These are phyloP conservation scores for Girardia tigrina DNA, from an alignment of 2,888 invertebrate species.

Conservation along the genomic window DNA sequence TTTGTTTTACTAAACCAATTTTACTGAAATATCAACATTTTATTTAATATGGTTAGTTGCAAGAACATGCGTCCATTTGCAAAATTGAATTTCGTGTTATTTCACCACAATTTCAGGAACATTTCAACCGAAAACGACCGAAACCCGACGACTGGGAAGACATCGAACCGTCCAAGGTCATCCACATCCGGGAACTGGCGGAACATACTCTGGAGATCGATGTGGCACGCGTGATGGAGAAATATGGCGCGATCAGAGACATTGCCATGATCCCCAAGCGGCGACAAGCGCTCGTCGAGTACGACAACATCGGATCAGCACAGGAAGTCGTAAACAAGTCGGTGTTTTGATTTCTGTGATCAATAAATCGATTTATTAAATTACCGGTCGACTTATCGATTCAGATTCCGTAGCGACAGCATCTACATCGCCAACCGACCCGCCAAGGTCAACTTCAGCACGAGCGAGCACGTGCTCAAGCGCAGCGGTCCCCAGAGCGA, in stretches of 20 bases:
- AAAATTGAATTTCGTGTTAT: too few species aligned
- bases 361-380: not conserved
- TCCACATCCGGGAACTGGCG: conserved; percentile 51
- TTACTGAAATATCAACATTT: not conserved
- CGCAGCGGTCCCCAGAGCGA: conserved; percentile 39
- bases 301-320: conserved; percentile 40
- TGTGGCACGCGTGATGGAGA: conserved; percentile 51
- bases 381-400: not conserved
- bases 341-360: not conserved
- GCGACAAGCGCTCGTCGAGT: conserved; percentile 48
- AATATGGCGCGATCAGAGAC: conserved; percentile 51
- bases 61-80: too few species aligned
- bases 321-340: conserved; percentile 30
- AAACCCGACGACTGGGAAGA: conserved; percentile 31
- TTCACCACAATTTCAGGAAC: not conserved
- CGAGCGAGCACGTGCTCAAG: conserved; percentile 30
- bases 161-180: conserved; percentile 49
- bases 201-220: conserved; percentile 51
- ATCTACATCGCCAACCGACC: conserved; percentile 24
- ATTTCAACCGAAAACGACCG: not conserved
- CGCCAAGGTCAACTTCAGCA: conserved; percentile 31
- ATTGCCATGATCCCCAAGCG: conserved; percentile 44
- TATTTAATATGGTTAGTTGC: not conserved
- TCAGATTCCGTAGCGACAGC: not conserved
- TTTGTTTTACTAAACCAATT: not conserved